Evolutionary conservation across 2,113 vertebrate genomes (phyloP).

Genomic region (Puntigrus tetrazona): DNA sequence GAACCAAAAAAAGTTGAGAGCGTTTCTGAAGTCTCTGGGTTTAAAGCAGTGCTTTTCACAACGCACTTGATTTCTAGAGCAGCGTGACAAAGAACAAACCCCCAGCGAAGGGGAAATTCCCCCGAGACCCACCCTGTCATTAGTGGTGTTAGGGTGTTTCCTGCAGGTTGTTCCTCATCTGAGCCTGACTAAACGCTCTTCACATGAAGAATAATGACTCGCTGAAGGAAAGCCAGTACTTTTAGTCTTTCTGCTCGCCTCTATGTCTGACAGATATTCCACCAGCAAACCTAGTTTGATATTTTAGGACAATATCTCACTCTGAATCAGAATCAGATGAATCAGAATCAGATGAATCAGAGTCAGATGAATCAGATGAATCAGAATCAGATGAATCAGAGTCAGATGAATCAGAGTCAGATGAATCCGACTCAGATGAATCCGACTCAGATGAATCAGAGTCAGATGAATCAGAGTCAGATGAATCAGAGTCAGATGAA

Average conservation of each 20-base stretch:
- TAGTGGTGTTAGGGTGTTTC: neutral
- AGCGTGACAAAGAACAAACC: neutral
- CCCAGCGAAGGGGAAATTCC: neutral
- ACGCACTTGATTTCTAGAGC: neutral
- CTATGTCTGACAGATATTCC: neutral
- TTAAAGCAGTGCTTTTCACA: neutral
- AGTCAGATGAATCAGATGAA: too few species aligned
- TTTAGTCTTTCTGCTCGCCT: too few species aligned
- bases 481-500: too few species aligned
- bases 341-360: too few species aligned
- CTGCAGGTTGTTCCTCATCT: constrained; percentile 4
- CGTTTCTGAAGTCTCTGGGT: neutral
- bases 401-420: too few species aligned
- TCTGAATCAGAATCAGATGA: too few species aligned
- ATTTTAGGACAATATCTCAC: neutral
- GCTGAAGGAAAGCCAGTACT: neutral
- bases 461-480: too few species aligned
- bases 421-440: too few species aligned
- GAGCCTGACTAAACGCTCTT: neutral
- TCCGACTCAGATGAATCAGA: too few species aligned
- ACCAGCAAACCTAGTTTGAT: neutral
- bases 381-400: too few species aligned
- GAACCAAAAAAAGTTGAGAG: neutral
- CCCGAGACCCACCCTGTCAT: neutral
- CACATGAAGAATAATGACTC: neutral